phyloP scores from a whole-genome alignment of 2,797 vertebrate genomes.

The Lophius americanus region DNA sequence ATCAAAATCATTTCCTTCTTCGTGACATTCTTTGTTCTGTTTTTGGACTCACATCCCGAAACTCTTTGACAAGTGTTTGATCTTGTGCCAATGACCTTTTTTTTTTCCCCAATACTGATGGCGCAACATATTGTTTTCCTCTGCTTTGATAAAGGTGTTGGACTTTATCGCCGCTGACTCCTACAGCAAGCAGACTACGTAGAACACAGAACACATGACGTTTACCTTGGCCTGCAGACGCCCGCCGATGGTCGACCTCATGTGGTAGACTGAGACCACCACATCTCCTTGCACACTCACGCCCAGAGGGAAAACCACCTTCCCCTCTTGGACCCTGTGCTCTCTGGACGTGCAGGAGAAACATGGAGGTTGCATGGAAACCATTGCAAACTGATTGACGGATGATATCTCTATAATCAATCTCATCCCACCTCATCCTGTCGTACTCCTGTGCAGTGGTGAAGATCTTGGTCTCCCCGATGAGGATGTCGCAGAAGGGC shows the following conservation, averaged over 20 bases:
- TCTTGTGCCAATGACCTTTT: neutral
- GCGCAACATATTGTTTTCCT: neutral
- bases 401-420: neutral
- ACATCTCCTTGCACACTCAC: constrained; percentile 96
- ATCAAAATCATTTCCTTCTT: constrained; percentile 15
- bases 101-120: constrained; percentile 1
- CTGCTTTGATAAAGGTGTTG: neutral
- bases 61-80: neutral
- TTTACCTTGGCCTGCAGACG: constrained; percentile 97
- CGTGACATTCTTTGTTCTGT: neutral
- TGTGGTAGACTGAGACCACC: constrained; percentile 92
- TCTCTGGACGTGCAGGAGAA: constrained; percentile 80
- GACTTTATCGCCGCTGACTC: neutral
- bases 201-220: neutral
- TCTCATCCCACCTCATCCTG: constrained; percentile 90
- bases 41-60: neutral
- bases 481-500: constrained; percentile 95
- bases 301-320: constrained; percentile 91
- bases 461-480: constrained; percentile 97
- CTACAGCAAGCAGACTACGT: neutral
- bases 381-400: neutral
- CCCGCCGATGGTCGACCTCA: constrained; percentile 96
- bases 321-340: constrained; percentile 94
- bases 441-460: constrained; percentile 96
- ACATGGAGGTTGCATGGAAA: neutral